Percentiles rank a stretch among this genome's conserved stretches.
Evolutionary conservation across 2,113 vertebrate genomes (phyloP).

Genomic region (Daphoenositta chrysoptera): DNA sequence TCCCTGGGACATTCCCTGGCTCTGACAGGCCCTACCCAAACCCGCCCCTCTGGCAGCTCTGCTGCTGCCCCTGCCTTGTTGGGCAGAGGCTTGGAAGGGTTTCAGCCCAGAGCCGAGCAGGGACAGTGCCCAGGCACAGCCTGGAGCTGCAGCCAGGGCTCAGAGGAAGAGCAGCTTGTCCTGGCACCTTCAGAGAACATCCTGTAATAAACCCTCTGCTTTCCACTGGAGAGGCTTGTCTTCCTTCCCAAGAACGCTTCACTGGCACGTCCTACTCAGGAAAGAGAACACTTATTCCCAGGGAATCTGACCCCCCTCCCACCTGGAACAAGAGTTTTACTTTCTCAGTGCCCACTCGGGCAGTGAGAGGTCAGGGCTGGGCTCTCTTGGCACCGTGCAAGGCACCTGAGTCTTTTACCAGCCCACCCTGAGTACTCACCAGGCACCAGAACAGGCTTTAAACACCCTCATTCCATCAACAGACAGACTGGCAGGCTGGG

Average conservation of each 20-base stretch:
- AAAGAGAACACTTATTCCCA: neutral
- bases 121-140: neutral
- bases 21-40: neutral
- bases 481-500: neutral
- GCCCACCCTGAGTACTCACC: neutral
- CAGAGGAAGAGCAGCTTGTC: neutral
- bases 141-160: neutral
- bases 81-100: neutral
- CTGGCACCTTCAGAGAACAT: neutral
- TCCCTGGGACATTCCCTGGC: neutral
- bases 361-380: neutral
- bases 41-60: neutral
- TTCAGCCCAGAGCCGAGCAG: neutral
- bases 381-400: neutral
- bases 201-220: neutral
- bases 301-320: neutral
- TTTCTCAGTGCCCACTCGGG: neutral
- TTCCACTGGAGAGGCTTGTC: neutral
- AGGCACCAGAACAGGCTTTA: neutral
- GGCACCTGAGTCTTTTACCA: neutral
- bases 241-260: neutral
- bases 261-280: neutral
- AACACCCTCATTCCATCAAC: neutral
- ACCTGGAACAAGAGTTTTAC: neutral
- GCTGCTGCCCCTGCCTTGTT: neutral